A percentile compares a stretch with the other conserved stretches of the same genome.
These are phyloP conservation scores for Marasmarcha lunaedactyla DNA, from an alignment of 2,888 invertebrate genomes.

Conservation along the genomic window DNA sequence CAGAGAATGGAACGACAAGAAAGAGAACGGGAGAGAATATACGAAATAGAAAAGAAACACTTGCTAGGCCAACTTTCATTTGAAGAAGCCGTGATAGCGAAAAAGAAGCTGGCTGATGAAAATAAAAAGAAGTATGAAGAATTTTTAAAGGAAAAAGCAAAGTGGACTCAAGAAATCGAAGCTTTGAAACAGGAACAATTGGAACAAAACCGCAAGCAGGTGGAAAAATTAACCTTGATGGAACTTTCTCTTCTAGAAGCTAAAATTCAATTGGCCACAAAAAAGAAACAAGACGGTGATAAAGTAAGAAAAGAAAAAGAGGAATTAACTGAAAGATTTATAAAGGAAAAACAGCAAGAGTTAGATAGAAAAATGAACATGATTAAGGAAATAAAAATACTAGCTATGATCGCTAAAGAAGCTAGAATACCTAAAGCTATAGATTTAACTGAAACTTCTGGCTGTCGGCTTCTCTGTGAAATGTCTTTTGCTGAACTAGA, in stretches of 20 bases:
- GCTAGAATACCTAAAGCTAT: conserved; percentile 62
- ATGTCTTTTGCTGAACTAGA: conserved; percentile 75
- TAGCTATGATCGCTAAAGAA: conserved; percentile 59
- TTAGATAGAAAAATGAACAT: conserved; percentile 55
- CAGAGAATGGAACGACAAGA: conserved; percentile 53
- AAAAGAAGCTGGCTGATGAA: conserved; percentile 48
- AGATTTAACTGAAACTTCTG: conserved; percentile 70
- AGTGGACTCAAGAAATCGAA: conserved; percentile 60
- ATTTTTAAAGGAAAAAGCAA: conserved; percentile 57
- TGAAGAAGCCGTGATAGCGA: conserved; percentile 72
- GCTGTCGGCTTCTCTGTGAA: conserved; percentile 72
- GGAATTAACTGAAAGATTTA: conserved; percentile 32
- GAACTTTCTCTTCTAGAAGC: conserved; percentile 40
- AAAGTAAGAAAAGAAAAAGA: conserved; percentile 40
- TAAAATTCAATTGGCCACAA: conserved; percentile 27
- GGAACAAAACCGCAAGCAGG: conserved; percentile 52
- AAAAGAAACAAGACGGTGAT: conserved; percentile 41
- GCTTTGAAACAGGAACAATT: conserved; percentile 57
- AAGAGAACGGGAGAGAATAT: conserved; percentile 53
- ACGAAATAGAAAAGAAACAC: conserved; percentile 71
- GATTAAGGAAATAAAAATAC: conserved; percentile 63
- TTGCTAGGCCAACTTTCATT: conserved; percentile 66
- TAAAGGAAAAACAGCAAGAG: conserved; percentile 58
- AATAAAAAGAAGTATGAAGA: conserved; percentile 63
- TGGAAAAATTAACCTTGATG: conserved; percentile 44